Evolutionary conservation across 2,113 vertebrate genomes (phyloP).

Genomic region (Lophotis ruficrista): DNA sequence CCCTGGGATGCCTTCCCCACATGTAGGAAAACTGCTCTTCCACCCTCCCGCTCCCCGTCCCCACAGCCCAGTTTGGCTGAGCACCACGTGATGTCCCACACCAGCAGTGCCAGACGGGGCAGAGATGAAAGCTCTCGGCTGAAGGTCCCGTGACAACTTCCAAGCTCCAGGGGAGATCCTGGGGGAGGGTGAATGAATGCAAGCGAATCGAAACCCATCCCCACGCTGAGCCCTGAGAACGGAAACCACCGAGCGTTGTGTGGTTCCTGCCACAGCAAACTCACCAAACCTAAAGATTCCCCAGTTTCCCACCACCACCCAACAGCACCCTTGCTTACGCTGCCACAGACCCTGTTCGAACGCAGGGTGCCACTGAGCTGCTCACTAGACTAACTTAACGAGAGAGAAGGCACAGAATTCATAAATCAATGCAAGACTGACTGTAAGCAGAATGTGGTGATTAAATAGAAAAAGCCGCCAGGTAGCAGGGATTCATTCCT

Average conservation of each 20-base stretch:
- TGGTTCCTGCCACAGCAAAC: neutral
- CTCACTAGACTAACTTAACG: neutral
- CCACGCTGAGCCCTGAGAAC: neutral
- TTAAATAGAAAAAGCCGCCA: neutral
- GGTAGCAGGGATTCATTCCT: neutral
- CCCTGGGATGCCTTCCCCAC: neutral
- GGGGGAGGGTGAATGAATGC: neutral
- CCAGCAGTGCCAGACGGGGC: neutral
- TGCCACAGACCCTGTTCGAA: neutral
- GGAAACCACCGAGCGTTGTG: neutral
- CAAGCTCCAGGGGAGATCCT: neutral
- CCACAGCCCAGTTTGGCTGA: neutral
- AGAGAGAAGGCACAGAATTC: neutral
- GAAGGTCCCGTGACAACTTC: neutral
- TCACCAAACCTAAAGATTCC: neutral
- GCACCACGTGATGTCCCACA: neutral
- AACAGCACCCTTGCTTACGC: fast-evolving
- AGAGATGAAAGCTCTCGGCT: neutral
- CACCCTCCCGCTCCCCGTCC: neutral
- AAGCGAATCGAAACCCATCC: neutral
- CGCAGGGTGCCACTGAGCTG: neutral
- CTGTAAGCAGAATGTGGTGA: neutral
- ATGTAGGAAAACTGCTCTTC: neutral
- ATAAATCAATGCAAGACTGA: neutral
- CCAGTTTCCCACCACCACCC: neutral